Evolutionary conservation across 2,888 invertebrate species (phyloP).

Genomic region (Gymnocheta viridis): DNA sequence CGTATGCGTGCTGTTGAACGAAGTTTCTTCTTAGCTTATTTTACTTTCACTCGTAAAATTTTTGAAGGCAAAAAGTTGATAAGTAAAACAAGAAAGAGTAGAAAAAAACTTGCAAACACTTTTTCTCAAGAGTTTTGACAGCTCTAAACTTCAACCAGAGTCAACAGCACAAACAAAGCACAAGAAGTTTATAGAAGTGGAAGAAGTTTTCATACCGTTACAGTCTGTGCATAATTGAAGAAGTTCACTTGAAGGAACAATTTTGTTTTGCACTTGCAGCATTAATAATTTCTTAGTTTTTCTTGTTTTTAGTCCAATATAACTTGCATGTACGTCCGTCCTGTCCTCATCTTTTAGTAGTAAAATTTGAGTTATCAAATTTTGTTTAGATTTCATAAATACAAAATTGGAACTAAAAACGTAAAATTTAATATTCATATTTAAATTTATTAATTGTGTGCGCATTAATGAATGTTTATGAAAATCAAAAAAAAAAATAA

Average conservation of each 20-base stretch:
- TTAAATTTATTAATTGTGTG: conserved; percentile 8
- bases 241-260: conserved; percentile 52
- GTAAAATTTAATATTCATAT: background rate
- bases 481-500: no score
- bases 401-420: background rate
- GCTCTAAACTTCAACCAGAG: conserved; percentile 37
- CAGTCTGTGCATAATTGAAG: conserved; percentile 69
- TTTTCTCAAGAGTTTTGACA: conserved; percentile 60
- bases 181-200: conserved; percentile 13
- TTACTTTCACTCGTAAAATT: conserved; percentile 64
- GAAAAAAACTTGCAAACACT: conserved; percentile 27
- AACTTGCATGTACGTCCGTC: background rate
- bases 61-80: conserved; percentile 16
- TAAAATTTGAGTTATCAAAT: conserved; percentile 28
- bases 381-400: conserved; percentile 50
- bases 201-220: conserved; percentile 44
- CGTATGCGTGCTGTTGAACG: conserved; percentile 58
- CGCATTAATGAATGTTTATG: background rate
- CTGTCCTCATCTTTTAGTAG: conserved; percentile 22
- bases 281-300: conserved; percentile 17
- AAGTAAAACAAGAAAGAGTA: conserved; percentile 9
- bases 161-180: conserved; percentile 25
- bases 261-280: background rate
- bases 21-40: conserved; percentile 43
- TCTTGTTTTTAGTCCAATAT: background rate